Evolutionary conservation across 2,888 invertebrate genomes (phyloP).

Genomic region (Andrena camellia): DNA sequence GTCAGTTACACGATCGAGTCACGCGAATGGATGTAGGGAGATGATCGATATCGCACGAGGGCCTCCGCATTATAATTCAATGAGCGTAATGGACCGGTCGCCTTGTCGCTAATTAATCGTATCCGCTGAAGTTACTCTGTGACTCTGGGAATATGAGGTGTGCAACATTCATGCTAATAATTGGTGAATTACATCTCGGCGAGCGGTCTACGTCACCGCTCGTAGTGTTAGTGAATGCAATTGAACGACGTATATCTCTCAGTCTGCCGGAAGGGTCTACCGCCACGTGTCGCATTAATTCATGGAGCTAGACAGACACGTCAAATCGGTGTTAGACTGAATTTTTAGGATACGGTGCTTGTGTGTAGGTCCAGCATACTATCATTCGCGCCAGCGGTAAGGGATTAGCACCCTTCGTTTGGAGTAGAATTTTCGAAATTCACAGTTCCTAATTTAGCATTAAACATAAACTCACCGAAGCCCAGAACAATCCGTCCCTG

Average conservation of each 20-base stretch:
- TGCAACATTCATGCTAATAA: conserved; percentile 54
- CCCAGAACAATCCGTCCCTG: not conserved
- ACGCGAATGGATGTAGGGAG: not conserved
- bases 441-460: conserved; percentile 34
- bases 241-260: conserved; percentile 19
- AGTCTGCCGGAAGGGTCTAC: not conserved
- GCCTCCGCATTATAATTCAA: conserved; percentile 53
- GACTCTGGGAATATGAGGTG: conserved; percentile 27
- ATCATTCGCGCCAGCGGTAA: not conserved
- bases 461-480: conserved; percentile 15
- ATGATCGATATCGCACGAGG: conserved; percentile 53
- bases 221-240: conserved; percentile 16
- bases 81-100: conserved; percentile 62
- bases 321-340: not conserved
- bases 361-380: not conserved
- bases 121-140: conserved; percentile 55
- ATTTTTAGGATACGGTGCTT: not conserved
- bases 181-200: conserved; percentile 56
- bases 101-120: conserved; percentile 68
- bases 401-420: not conserved
- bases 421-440: not conserved
- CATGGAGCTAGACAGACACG: not conserved
- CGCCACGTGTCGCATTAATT: not conserved
- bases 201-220: not conserved
- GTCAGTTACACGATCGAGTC: not conserved